Percentiles rank a stretch among this genome's conserved stretches.
These are phyloP conservation scores for Protomyctophum bolini DNA, from an alignment of 2,113 vertebrate species.

Conservation along the genomic window DNA sequence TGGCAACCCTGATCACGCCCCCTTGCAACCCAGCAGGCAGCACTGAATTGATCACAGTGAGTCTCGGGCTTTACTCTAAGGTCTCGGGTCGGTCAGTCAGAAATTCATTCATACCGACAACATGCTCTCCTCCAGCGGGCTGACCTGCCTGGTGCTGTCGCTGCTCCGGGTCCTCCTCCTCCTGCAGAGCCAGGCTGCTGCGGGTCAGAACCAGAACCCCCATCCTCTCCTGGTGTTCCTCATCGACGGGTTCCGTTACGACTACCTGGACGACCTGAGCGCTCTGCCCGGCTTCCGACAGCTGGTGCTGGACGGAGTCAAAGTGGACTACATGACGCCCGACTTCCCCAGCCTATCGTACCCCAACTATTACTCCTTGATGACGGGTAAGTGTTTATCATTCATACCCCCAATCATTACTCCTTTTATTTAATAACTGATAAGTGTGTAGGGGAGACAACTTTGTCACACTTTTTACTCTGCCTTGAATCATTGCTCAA, in stretches of 20 bases:
- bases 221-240: constrained; percentile 87
- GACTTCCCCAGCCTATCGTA: constrained; percentile 94
- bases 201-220: too few relatives aligned
- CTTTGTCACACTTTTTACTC: too few relatives aligned
- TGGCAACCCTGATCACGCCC: too few relatives aligned
- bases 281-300: constrained; percentile 83
- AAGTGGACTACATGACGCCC: constrained; percentile 92
- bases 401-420: too few relatives aligned
- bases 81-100: too few relatives aligned
- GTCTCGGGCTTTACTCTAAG: too few relatives aligned
- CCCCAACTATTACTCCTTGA: constrained; percentile 93
- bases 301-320: constrained; percentile 86
- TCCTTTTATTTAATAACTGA: not conserved
- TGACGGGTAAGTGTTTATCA: constrained; percentile 86
- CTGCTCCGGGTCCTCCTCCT: constrained; percentile 15
- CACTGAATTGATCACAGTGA: too few relatives aligned
- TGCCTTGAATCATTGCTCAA: too few relatives aligned
- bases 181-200: not conserved
- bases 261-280: constrained; percentile 87
- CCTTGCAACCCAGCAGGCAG: too few relatives aligned
- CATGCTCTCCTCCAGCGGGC: too few relatives aligned
- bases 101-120: too few relatives aligned
- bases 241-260: constrained; percentile 91
- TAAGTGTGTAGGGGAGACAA: too few relatives aligned
- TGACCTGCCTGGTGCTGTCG: not conserved